A percentile compares a stretch with the other conserved stretches of the same genome.
These are phyloP conservation scores for Morpho deidamia DNA, from an alignment of 2,888 invertebrate genomes.

Conservation along the genomic window DNA sequence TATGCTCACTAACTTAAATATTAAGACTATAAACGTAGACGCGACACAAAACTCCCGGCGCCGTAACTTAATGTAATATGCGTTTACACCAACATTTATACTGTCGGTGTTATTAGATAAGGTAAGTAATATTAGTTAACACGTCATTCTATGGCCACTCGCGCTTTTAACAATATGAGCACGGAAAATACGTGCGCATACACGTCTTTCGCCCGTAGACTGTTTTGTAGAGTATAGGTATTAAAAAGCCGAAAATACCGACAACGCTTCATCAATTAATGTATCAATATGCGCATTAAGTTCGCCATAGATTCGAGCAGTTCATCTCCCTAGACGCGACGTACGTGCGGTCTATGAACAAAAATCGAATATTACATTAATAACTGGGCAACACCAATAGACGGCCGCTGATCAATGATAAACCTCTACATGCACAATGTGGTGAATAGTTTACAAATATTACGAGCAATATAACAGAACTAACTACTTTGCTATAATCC, in stretches of 20 bases:
- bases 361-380: conserved; percentile 17
- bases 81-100: conserved; percentile 39
- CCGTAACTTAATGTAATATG: conserved; percentile 14
- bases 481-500: too few species aligned
- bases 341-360: conserved; percentile 6
- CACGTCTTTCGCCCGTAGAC: too few species aligned
- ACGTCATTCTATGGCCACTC: conserved; percentile 9
- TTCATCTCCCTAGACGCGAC: conserved; percentile 2
- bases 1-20: conserved; percentile 71
- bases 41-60: conserved; percentile 18
- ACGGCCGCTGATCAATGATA: conserved; percentile 57
- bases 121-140: conserved; percentile 9
- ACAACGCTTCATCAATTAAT: background rate
- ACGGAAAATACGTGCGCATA: too few species aligned
- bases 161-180: background rate
- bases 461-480: too few species aligned
- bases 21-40: conserved; percentile 47
- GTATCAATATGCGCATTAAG: background rate
- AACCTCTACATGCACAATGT: conserved; percentile 63
- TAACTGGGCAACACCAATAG: conserved; percentile 27
- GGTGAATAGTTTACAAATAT: conserved; percentile 40
- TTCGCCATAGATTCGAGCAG: background rate
- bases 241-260: too few species aligned
- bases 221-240: too few species aligned
- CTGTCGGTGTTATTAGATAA: conserved; percentile 38